A percentile compares a stretch with the other conserved stretches of the same genome.
These are phyloP conservation scores for Crocidura indochinensis DNA, from an alignment of 2,797 vertebrate genomes.

Conservation along the genomic window DNA sequence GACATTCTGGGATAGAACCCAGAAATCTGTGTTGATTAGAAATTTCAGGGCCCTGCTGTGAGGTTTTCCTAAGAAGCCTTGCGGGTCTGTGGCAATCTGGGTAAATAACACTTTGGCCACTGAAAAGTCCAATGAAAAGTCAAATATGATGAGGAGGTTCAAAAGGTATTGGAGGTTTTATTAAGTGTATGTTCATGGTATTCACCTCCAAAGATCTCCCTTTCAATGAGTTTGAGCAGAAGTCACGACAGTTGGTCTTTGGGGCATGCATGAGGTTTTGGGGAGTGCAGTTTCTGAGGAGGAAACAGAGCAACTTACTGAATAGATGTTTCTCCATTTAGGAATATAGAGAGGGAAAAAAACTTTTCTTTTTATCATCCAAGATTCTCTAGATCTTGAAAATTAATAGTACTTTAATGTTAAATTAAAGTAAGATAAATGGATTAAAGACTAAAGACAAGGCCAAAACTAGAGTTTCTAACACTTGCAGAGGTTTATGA, in stretches of 20 bases:
- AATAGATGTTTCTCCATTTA: not conserved
- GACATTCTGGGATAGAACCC: not conserved
- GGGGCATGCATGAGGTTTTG: no score
- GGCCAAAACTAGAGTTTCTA: not conserved
- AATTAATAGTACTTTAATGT: not conserved
- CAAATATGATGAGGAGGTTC: no score
- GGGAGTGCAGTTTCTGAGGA: not conserved
- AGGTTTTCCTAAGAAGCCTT: conserved; percentile 17
- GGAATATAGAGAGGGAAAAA: not conserved
- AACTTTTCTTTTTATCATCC: not conserved
- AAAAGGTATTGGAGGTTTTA: not conserved
- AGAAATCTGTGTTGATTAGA: conserved; percentile 20
- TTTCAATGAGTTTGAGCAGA: not conserved
- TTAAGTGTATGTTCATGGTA: not conserved
- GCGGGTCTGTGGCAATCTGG: not conserved
- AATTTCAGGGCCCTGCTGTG: not conserved
- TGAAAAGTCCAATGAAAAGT: not conserved
- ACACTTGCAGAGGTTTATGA: not conserved
- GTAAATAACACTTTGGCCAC: not conserved
- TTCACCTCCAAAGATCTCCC: not conserved
- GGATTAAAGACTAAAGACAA: not conserved
- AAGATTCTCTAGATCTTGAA: not conserved
- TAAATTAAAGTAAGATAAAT: no score
- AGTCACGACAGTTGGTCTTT: not conserved
- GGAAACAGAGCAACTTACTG: not conserved